A percentile compares a stretch with the other conserved stretches of the same genome.
These are phyloP conservation scores for Sebastolobus alascanus DNA, from an alignment of 2,797 vertebrate genomes.

Conservation along the genomic window DNA sequence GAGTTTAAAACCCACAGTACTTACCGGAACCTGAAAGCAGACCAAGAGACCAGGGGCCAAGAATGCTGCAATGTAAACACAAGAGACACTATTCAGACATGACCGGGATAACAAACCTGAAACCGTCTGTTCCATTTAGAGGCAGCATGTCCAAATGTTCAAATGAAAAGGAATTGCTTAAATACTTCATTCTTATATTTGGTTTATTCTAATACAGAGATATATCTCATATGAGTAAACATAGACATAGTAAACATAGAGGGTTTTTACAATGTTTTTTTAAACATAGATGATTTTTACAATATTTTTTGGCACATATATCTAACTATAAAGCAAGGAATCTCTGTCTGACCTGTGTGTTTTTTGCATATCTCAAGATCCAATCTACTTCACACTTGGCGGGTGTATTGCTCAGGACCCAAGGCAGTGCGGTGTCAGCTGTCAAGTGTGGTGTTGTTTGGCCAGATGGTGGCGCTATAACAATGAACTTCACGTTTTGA, in stretches of 20 bases:
- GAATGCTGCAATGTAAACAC: conserved; percentile 54
- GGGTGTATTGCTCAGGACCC: no score
- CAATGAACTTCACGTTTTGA: no score
- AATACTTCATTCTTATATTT: neutral
- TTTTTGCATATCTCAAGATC: no score
- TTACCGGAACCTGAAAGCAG: conserved; percentile 42
- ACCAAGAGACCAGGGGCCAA: conserved; percentile 19
- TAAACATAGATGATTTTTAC: no score
- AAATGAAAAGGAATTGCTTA: neutral
- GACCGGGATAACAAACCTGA: conserved; percentile 30
- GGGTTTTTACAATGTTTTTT: conserved; percentile 19
- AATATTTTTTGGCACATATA: no score
- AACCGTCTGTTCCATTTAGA: conserved; percentile 4
- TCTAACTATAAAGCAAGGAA: neutral
- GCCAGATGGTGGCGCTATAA: no score
- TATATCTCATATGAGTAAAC: conserved; percentile 28
- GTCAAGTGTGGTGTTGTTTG: no score
- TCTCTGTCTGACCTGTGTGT: no score
- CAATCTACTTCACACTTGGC: no score
- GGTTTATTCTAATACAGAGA: neutral
- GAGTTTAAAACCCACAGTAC: conserved; percentile 61
- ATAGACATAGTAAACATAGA: neutral
- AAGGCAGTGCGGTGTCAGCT: no score
- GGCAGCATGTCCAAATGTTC: conserved; percentile 5
- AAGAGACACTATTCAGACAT: conserved; percentile 32